A percentile compares a stretch with the other conserved stretches of the same genome.
These are phyloP conservation scores for Tribolium freemani DNA, from an alignment of 2,888 invertebrate genomes.

Conservation along the genomic window DNA sequence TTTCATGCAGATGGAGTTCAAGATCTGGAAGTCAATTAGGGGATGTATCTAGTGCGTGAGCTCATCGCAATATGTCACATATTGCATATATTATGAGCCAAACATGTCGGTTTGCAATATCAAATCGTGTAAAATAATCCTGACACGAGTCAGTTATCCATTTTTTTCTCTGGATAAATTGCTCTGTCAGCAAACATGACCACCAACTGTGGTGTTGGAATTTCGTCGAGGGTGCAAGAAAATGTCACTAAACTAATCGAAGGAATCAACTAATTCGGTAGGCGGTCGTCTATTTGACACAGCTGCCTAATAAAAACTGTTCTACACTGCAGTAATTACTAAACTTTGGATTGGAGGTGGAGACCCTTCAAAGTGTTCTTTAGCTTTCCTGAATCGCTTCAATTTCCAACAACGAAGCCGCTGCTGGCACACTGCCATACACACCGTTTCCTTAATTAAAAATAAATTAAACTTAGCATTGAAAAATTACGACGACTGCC, in stretches of 20 bases:
- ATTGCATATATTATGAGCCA: constrained; percentile 44
- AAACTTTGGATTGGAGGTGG: constrained; percentile 45
- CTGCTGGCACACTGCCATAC: constrained; percentile 45
- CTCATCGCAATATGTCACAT: constrained; percentile 47
- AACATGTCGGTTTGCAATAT: constrained; percentile 5
- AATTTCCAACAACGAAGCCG: constrained; percentile 41
- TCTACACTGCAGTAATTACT: constrained; percentile 48
- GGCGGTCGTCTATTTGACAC: constrained; percentile 47
- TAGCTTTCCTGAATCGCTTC: constrained; percentile 41
- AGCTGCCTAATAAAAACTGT: constrained; percentile 47
- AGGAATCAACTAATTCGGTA: constrained; percentile 47
- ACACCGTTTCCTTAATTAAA: constrained; percentile 45
- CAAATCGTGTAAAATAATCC: not conserved
- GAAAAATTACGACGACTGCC: constrained; percentile 39
- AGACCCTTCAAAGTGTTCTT: constrained; percentile 47
- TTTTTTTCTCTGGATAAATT: not conserved
- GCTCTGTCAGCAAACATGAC: not conserved
- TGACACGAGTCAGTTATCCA: not conserved
- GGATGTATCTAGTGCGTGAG: constrained; percentile 47
- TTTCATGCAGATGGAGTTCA: constrained; percentile 47
- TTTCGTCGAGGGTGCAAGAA: constrained; percentile 22
- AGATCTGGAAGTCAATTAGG: constrained; percentile 54
- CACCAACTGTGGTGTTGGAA: constrained; percentile 5
- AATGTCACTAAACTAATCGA: constrained; percentile 47
- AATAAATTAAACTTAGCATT: constrained; percentile 39